These are phyloP conservation scores for Leguminivora glycinivorella DNA, from an alignment of 1,140 invertebrate genomes.

Conservation along the genomic window DNA sequence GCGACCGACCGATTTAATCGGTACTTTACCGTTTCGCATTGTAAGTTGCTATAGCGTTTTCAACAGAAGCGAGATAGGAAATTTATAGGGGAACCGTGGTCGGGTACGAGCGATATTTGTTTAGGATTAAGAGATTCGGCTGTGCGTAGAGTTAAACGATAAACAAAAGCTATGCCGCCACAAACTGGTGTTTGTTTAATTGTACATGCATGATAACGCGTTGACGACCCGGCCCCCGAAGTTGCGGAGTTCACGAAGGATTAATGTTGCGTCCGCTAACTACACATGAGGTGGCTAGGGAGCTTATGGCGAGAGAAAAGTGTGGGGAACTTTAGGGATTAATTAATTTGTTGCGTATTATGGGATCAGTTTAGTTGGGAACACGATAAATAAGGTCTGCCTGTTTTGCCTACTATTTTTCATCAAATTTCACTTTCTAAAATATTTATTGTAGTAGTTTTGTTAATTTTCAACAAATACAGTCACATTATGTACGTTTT, in stretches of 20 bases:
- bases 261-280: slow-evolving; percentile 43
- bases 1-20: slow-evolving; percentile 66
- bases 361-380: slow-evolving; percentile 5
- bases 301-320: slow-evolving; percentile 29
- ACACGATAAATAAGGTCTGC: slow-evolving; percentile 7
- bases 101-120: slow-evolving; percentile 55
- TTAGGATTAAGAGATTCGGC: slow-evolving; percentile 72
- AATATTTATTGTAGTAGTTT: too few relatives aligned
- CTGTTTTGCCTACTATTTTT: too few relatives aligned
- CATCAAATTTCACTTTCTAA: too few relatives aligned
- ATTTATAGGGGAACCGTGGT: slow-evolving; percentile 55
- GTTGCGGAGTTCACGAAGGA: slow-evolving; percentile 37
- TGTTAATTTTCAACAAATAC: too few relatives aligned
- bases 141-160: slow-evolving; percentile 62
- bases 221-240: slow-evolving; percentile 45
- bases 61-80: slow-evolving; percentile 49
- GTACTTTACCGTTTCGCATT: slow-evolving; percentile 68
- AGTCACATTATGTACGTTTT: too few relatives aligned
- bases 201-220: slow-evolving; percentile 65
- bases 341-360: slow-evolving; percentile 27
- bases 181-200: slow-evolving; percentile 69
- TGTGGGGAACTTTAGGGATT: slow-evolving; percentile 10
- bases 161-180: slow-evolving; percentile 62
- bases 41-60: slow-evolving; percentile 50
- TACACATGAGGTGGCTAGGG: slow-evolving; percentile 35